phyloP scores from a whole-genome alignment of 2,797 vertebrate species.

The Pitangus sulphuratus region DNA sequence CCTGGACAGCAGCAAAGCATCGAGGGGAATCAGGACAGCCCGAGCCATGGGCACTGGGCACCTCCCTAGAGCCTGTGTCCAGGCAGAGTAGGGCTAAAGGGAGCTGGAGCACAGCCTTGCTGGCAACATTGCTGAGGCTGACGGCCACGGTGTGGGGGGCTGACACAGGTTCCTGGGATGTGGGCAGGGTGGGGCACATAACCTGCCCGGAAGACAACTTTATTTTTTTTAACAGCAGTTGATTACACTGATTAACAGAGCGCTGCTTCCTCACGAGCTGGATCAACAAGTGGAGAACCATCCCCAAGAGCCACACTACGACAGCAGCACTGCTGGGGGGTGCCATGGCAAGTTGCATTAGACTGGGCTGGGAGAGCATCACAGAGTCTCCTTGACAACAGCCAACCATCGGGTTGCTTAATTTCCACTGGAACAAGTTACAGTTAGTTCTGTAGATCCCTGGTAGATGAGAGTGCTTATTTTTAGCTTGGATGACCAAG shows the following conservation, averaged over 20 bases:
- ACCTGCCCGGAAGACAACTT: background rate
- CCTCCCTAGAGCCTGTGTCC: fast-evolving
- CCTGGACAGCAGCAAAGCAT: background rate
- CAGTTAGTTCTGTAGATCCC: background rate
- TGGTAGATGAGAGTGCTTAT: background rate
- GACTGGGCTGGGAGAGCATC: background rate
- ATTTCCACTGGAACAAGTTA: background rate
- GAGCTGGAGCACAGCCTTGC: background rate
- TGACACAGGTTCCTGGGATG: background rate
- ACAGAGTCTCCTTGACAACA: background rate
- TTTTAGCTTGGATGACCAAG: conserved; percentile 1
- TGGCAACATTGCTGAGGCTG: background rate
- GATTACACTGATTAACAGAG: background rate
- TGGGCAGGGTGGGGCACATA: fast-evolving
- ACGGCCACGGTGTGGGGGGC: too few relatives aligned
- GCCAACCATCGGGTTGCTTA: background rate
- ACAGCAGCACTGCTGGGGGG: fast-evolving
- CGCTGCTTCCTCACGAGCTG: background rate
- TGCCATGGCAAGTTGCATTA: background rate
- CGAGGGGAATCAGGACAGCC: fast-evolving
- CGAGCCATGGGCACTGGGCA: fast-evolving
- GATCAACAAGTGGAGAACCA: fast-evolving
- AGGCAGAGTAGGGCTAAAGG: background rate
- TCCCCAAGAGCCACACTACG: fast-evolving
- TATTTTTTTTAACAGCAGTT: fast-evolving